phyloP scores from a whole-genome alignment of 2,888 invertebrate genomes.

The Ditylenchus weischeri region DNA sequence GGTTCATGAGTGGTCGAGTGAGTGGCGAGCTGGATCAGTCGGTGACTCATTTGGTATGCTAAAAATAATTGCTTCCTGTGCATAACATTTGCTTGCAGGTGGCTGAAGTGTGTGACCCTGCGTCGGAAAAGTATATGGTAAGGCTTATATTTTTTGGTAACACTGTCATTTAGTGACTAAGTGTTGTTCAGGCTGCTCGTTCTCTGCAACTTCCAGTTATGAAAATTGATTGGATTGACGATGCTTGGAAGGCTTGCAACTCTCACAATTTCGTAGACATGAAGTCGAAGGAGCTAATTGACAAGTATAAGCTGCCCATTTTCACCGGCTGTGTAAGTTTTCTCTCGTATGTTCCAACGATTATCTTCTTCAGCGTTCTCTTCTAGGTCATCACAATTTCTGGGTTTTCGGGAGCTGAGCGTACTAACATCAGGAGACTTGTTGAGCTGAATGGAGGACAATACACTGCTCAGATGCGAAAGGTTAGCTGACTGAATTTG shows the following conservation, averaged over 20 bases:
- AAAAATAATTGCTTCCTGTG: too few relatives aligned
- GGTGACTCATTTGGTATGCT: slow-evolving; percentile 35
- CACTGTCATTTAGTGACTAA: background rate
- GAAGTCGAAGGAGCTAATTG: slow-evolving; percentile 19
- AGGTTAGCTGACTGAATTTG: background rate
- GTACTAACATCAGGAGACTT: slow-evolving; percentile 34
- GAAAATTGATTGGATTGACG: slow-evolving; percentile 29
- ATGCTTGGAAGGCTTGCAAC: slow-evolving; percentile 24
- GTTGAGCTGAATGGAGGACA: slow-evolving; percentile 41
- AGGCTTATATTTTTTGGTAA: background rate
- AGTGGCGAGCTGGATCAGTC: slow-evolving; percentile 9
- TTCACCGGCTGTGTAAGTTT: slow-evolving; percentile 32
- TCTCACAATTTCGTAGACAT: slow-evolving; percentile 11
- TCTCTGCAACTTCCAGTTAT: slow-evolving; percentile 25
- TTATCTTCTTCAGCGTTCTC: slow-evolving; percentile 11
- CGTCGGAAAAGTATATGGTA: slow-evolving; percentile 37
- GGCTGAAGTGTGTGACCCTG: slow-evolving; percentile 32
- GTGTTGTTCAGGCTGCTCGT: slow-evolving; percentile 14
- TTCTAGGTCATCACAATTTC: slow-evolving; percentile 40
- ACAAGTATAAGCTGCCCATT: slow-evolving; percentile 26
- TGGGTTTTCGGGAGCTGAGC: slow-evolving; percentile 35
- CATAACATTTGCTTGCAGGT: slow-evolving; percentile 8
- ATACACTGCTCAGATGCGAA: slow-evolving; percentile 41
- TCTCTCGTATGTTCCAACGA: background rate
- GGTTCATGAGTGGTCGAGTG: background rate